Conservation (phyloP, 2,888 invertebrate genomes). For the Nymphalis c-album region DNA sequence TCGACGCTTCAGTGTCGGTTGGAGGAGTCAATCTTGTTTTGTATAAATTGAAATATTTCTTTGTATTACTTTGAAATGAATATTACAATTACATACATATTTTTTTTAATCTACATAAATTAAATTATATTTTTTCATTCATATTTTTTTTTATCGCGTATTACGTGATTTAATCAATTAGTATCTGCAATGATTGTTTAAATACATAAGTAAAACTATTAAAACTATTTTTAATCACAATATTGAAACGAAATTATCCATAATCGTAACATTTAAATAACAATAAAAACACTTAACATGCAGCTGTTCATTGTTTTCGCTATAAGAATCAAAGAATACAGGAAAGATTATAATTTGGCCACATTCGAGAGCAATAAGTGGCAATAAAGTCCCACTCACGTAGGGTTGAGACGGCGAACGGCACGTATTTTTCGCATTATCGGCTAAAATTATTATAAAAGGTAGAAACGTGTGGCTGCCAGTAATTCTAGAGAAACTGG, state of each 20-base stretch:
- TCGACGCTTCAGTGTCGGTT: slow-evolving; percentile 55
- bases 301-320: slow-evolving; percentile 44
- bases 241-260: background rate
- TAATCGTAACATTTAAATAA: background rate
- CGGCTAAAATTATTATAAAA: slow-evolving; percentile 77
- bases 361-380: slow-evolving; percentile 69
- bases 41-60: slow-evolving; percentile 47
- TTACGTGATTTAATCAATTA: too few relatives aligned
- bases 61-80: slow-evolving; percentile 11
- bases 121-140: too few relatives aligned
- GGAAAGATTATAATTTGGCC: slow-evolving; percentile 66
- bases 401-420: slow-evolving; percentile 62
- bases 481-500: slow-evolving; percentile 52
- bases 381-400: slow-evolving; percentile 71
- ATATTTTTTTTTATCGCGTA: too few relatives aligned
- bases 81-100: background rate
- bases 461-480: slow-evolving; percentile 70
- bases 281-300: slow-evolving; percentile 15
- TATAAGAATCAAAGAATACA: slow-evolving; percentile 53
- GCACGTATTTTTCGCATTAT: slow-evolving; percentile 80
- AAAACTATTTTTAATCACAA: too few relatives aligned
- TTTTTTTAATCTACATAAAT: too few relatives aligned
- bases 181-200: too few relatives aligned
- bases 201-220: too few relatives aligned
- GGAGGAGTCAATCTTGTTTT: slow-evolving; percentile 59